Percentiles rank a stretch among this genome's conserved stretches.
Conservation (phyloP, 2,888 invertebrate species). For the Nipponacmea schrenckii region DNA sequence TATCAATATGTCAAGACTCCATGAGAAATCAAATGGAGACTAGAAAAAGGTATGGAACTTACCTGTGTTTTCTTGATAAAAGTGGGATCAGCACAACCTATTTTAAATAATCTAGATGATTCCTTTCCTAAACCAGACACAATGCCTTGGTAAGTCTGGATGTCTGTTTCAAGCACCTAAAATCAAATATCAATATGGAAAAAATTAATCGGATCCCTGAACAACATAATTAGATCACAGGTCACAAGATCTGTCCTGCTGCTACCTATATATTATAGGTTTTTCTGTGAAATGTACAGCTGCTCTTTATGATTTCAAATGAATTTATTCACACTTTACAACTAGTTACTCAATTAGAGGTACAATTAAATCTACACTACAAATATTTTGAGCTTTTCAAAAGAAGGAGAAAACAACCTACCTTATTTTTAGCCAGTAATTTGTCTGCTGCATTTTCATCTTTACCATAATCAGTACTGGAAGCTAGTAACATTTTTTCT, state of each 20-base stretch:
- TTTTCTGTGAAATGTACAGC: too few relatives aligned
- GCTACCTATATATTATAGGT: background rate
- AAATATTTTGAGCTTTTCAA: background rate
- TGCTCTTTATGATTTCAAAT: too few relatives aligned
- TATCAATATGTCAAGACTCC: background rate
- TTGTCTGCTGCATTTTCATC: conserved; percentile 94
- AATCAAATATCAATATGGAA: conserved; percentile 22
- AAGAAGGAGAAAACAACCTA: conserved; percentile 55
- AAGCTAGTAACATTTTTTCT: conserved; percentile 91
- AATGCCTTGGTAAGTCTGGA: conserved; percentile 62
- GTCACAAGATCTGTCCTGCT: background rate
- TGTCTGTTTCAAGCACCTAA: conserved; percentile 76
- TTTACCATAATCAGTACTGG: conserved; percentile 88
- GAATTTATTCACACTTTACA: background rate
- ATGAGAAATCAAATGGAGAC: background rate
- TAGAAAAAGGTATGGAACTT: too few relatives aligned
- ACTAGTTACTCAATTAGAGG: background rate
- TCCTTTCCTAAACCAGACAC: conserved; percentile 60
- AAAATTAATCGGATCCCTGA: background rate
- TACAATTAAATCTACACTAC: background rate
- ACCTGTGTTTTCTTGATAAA: conserved; percentile 63
- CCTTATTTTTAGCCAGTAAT: conserved; percentile 93
- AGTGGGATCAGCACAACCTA: conserved; percentile 83
- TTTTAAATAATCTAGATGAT: conserved; percentile 68
- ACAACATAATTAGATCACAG: background rate